Percentiles rank a stretch among this genome's conserved stretches.
Conservation (phyloP, 1,140 invertebrate genomes). For the Probaryconus sp. region DNA sequence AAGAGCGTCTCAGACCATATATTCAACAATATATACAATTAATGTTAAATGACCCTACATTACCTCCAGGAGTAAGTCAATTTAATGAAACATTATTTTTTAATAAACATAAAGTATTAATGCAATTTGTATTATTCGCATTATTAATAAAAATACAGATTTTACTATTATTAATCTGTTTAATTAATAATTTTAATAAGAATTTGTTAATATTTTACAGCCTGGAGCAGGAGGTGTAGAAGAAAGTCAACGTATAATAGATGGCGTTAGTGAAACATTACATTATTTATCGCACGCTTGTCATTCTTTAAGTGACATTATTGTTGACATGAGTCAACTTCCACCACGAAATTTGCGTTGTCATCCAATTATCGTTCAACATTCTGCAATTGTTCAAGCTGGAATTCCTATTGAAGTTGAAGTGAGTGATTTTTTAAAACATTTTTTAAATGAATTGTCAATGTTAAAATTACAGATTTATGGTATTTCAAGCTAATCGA, state of each 20-base stretch:
- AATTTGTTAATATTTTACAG: too few relatives aligned
- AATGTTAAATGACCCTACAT: constrained; percentile 80
- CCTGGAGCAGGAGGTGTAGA: constrained; percentile 73
- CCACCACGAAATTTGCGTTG: constrained; percentile 85
- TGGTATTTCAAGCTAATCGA: too few relatives aligned
- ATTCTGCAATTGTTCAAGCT: constrained; percentile 81
- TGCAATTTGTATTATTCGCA: too few relatives aligned
- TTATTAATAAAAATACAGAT: too few relatives aligned
- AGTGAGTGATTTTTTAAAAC: constrained; percentile 62
- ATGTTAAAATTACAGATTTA: too few relatives aligned
- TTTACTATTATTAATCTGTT: too few relatives aligned
- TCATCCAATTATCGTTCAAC: constrained; percentile 85
- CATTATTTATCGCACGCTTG: constrained; percentile 92
- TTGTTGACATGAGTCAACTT: constrained; percentile 83
- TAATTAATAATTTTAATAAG: too few relatives aligned
- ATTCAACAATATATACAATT: constrained; percentile 81
- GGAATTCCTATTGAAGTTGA: constrained; percentile 84
- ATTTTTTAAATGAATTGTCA: not conserved
- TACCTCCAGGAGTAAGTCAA: constrained; percentile 79
- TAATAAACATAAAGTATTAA: too few relatives aligned
- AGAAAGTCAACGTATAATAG: constrained; percentile 82
- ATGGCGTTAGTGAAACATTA: constrained; percentile 86
- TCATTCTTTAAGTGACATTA: constrained; percentile 92
- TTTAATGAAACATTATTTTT: too few relatives aligned
- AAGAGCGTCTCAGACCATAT: constrained; percentile 82